Conservation (phyloP, 2,888 invertebrate species). For the Euphydryas editha region DNA sequence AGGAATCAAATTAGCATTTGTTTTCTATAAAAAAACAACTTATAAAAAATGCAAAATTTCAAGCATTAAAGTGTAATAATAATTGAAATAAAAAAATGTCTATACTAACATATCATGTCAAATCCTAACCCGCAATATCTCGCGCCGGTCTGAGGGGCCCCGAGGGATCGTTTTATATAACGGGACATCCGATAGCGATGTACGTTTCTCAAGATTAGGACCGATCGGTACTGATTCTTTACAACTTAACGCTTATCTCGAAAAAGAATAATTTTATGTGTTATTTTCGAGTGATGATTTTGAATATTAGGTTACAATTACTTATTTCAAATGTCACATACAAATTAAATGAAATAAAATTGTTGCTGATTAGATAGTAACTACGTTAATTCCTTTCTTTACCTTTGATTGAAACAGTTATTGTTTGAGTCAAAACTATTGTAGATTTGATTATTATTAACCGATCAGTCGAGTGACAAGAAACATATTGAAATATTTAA, state of each 20-base stretch:
- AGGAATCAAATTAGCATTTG: too few species aligned
- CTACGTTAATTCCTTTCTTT: too few species aligned
- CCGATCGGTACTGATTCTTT: neutral
- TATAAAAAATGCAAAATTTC: too few species aligned
- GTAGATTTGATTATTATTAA: too few species aligned
- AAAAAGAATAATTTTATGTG: neutral
- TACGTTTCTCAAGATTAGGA: conserved; percentile 6
- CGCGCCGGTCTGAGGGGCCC: conserved; percentile 3
- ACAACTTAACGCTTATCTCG: neutral
- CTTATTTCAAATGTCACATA: neutral
- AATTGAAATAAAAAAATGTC: neutral
- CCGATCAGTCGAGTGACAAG: too few species aligned
- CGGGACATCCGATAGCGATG: conserved; percentile 7
- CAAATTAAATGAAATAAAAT: too few species aligned
- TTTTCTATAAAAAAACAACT: too few species aligned
- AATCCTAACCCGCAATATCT: conserved; percentile 10
- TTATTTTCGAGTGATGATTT: neutral
- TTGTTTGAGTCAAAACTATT: too few species aligned
- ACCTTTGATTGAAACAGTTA: too few species aligned
- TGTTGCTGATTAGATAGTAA: too few species aligned
- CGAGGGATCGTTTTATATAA: conserved; percentile 10
- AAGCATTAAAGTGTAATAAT: too few species aligned
- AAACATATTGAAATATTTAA: too few species aligned
- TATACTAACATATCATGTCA: neutral
- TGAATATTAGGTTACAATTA: neutral